Conservation (phyloP, 1,140 invertebrate genomes). For the Halesus radiatus region DNA sequence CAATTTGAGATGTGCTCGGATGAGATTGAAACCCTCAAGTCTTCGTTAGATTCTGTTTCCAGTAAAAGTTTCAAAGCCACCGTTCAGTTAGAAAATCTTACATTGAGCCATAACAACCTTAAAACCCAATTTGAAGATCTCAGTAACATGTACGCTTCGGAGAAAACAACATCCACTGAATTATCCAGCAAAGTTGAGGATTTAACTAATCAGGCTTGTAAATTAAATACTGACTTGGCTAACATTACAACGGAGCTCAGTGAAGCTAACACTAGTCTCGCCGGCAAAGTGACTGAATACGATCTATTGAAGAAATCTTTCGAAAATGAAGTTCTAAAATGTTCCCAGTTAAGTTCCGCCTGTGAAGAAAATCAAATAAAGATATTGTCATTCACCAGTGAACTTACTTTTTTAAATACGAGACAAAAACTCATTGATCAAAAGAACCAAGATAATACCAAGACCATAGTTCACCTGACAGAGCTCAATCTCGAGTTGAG, state of each 20-base stretch:
- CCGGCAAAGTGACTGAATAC: constrained; percentile 43
- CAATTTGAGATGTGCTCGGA: constrained; percentile 69
- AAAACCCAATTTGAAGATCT: constrained; percentile 67
- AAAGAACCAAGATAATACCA: constrained; percentile 49
- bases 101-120: constrained; percentile 42
- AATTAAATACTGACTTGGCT: constrained; percentile 63
- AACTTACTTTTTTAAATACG: constrained; percentile 48
- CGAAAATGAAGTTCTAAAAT: constrained; percentile 48
- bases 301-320: constrained; percentile 43
- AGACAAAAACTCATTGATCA: constrained; percentile 49
- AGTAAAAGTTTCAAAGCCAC: constrained; percentile 38
- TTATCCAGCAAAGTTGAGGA: constrained; percentile 59
- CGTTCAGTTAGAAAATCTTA: constrained; percentile 61
- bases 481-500: constrained; percentile 41
- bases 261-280: constrained; percentile 61
- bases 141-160: constrained; percentile 58
- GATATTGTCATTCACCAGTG: constrained; percentile 43
- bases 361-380: constrained; percentile 49
- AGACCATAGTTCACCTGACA: constrained; percentile 40
- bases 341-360: constrained; percentile 26
- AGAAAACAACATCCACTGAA: constrained; percentile 56
- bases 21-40: constrained; percentile 59
- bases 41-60: constrained; percentile 12
- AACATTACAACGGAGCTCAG: constrained; percentile 62
- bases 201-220: constrained; percentile 59